Percentiles rank a stretch among this genome's conserved stretches.
phyloP scores from a whole-genome alignment of 2,113 vertebrate genomes.

The Anser cygnoides region DNA sequence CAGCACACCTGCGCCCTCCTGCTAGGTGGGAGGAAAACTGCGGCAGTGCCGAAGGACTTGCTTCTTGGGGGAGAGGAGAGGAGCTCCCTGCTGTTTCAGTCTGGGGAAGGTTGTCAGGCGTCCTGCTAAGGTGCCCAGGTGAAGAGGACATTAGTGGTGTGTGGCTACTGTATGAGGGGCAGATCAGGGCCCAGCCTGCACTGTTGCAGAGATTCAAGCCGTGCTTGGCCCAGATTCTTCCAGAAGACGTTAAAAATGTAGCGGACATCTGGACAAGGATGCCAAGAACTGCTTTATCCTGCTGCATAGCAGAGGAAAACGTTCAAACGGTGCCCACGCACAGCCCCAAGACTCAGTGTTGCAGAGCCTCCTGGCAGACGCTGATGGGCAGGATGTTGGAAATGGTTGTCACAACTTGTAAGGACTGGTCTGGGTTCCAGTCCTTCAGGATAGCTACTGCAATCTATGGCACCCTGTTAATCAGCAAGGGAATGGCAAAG shows the following conservation, averaged over 20 bases:
- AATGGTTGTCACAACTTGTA: accelerated
- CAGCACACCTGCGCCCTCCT: not conserved
- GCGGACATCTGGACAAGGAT: not conserved
- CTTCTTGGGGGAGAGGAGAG: not conserved
- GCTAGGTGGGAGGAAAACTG: not conserved
- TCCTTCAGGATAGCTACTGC: not conserved
- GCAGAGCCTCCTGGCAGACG: not conserved
- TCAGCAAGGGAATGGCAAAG: not conserved
- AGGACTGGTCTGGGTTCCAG: not conserved
- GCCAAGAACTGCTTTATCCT: not conserved
- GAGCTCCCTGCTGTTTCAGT: not conserved
- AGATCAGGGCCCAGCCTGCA: not conserved
- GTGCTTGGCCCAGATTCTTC: not conserved
- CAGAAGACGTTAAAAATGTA: not conserved
- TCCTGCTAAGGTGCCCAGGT: not conserved
- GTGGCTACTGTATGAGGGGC: not conserved
- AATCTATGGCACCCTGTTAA: not conserved
- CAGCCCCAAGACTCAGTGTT: not conserved
- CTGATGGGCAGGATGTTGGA: not conserved
- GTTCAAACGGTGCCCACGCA: accelerated
- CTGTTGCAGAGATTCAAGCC: not conserved
- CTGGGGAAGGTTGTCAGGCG: not conserved
- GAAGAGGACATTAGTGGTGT: not conserved
- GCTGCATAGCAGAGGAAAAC: not conserved
- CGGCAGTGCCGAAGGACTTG: accelerated